These are phyloP conservation scores for Psephotus haematonotus DNA, from an alignment of 2,113 vertebrate genomes.

Conservation along the genomic window DNA sequence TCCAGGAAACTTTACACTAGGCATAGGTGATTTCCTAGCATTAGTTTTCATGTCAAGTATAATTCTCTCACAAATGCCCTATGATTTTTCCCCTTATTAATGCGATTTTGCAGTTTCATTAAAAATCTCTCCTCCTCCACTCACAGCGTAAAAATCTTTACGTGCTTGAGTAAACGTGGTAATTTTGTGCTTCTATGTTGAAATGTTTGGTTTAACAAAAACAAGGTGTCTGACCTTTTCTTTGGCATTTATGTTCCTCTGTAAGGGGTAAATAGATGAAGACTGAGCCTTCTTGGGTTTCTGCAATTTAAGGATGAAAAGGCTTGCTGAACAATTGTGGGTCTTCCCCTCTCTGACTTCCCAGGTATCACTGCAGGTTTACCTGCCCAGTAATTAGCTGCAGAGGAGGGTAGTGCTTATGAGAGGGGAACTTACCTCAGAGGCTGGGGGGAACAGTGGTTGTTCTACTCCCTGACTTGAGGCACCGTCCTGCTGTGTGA, in stretches of 20 bases:
- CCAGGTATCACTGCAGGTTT: background rate
- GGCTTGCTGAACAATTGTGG: background rate
- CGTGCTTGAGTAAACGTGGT: background rate
- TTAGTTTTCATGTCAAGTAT: background rate
- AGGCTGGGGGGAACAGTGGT: too few species aligned
- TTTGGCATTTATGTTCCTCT: background rate
- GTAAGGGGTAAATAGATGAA: background rate
- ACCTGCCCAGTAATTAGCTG: background rate
- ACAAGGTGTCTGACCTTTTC: background rate
- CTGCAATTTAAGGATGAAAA: background rate
- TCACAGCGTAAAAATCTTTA: background rate
- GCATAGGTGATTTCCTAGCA: background rate
- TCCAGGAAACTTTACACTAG: background rate
- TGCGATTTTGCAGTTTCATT: background rate
- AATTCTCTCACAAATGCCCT: background rate
- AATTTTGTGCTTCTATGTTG: background rate
- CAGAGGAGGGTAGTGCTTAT: background rate
- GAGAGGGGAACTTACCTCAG: rapidly evolving
- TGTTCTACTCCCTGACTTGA: rapidly evolving
- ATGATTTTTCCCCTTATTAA: background rate
- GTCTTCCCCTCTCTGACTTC: background rate
- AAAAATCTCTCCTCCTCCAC: background rate
- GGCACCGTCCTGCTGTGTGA: rapidly evolving
- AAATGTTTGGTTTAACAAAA: background rate
- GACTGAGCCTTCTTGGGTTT: background rate